These are phyloP conservation scores for Caerostris darwini DNA, from an alignment of 1,140 invertebrate species.

Conservation along the genomic window DNA sequence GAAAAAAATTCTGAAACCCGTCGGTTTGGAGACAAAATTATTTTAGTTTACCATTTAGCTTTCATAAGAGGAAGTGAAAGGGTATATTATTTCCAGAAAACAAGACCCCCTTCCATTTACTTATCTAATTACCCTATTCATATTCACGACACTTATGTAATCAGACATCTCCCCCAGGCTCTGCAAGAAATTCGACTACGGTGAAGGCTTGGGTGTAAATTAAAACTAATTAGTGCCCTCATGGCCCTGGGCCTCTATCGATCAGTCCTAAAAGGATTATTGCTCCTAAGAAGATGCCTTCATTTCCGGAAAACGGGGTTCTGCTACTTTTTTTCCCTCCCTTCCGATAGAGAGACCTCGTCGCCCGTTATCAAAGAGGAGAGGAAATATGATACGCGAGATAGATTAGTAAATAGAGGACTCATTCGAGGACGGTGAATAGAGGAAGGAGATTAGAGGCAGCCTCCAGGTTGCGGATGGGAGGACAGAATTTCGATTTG, in stretches of 20 bases:
- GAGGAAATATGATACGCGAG: neutral
- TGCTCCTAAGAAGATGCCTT: neutral
- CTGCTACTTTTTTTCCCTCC: neutral
- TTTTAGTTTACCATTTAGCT: too few species aligned
- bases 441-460: neutral
- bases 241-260: neutral
- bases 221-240: neutral
- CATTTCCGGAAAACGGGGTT: neutral
- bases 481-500: neutral
- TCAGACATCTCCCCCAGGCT: neutral
- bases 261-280: conserved; percentile 5
- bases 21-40: too few species aligned
- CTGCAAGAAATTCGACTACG: neutral
- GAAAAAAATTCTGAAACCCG: too few species aligned
- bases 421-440: neutral
- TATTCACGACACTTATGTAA: neutral
- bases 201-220: neutral
- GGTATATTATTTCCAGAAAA: neutral
- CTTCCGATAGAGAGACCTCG: neutral
- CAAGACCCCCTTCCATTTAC: neutral
- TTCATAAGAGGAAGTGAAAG: neutral
- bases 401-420: conserved; percentile 6
- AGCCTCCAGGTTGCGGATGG: neutral
- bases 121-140: conserved; percentile 6
- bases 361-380: neutral